Conservation (phyloP, 2,797 vertebrate species). For the Sylvilagus floridanus region DNA sequence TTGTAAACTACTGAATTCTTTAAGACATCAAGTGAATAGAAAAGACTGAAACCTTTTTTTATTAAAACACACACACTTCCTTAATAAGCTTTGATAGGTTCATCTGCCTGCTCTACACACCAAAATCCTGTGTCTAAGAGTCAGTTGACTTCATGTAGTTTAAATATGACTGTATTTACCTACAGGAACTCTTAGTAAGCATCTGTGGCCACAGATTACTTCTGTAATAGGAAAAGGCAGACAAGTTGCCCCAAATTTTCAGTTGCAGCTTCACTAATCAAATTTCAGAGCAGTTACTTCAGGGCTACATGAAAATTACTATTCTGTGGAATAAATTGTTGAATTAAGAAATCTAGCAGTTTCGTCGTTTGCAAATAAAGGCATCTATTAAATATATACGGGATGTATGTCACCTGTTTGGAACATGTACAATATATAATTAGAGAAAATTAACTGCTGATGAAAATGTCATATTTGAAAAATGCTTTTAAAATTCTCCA, state of each 20-base stretch:
- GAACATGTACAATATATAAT: neutral
- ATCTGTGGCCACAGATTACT: neutral
- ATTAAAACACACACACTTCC: neutral
- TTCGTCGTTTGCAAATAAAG: conserved; percentile 17
- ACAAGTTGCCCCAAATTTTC: neutral
- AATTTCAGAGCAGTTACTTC: neutral
- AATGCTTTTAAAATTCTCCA: neutral
- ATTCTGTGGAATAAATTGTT: neutral
- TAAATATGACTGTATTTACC: neutral
- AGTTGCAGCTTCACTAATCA: neutral
- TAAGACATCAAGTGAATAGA: neutral
- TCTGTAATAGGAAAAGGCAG: neutral
- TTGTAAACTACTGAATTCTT: neutral
- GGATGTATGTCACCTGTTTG: neutral
- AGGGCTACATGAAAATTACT: neutral
- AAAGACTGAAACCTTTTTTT: neutral
- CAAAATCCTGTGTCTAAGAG: neutral
- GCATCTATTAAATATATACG: neutral
- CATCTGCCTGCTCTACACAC: neutral
- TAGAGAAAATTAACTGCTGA: neutral
- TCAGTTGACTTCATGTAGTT: neutral
- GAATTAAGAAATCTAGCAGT: neutral
- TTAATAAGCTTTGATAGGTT: neutral
- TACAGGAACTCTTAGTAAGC: neutral
- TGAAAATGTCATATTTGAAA: conserved; percentile 16